Conservation (phyloP, 2,113 vertebrate species). For the Parus major region DNA sequence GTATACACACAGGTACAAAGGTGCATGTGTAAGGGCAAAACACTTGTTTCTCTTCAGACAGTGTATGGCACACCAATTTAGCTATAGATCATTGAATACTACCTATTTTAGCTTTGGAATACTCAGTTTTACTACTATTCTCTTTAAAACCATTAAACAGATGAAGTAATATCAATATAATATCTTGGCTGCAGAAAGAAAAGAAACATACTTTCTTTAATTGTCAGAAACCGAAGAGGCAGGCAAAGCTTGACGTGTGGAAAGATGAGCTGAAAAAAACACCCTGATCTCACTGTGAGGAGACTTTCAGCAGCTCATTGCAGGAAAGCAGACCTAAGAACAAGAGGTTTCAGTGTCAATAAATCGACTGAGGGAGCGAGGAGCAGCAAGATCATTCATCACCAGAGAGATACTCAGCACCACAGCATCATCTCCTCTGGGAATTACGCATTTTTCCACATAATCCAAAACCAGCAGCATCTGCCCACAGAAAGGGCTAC, state of each 20-base stretch:
- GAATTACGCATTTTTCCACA: accelerated
- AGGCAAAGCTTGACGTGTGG: background rate
- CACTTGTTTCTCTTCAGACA: background rate
- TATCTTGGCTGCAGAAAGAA: background rate
- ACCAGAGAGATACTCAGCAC: accelerated
- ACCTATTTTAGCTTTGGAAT: background rate
- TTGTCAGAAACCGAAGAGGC: background rate
- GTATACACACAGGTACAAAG: background rate
- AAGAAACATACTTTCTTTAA: background rate
- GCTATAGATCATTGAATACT: background rate
- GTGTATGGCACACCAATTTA: accelerated
- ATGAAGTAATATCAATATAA: background rate
- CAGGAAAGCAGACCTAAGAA: background rate
- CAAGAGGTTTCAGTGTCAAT: accelerated
- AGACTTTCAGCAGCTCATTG: background rate
- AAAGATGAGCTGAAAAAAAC: background rate
- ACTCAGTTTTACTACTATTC: background rate
- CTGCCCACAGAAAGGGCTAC: background rate
- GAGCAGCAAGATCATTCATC: accelerated
- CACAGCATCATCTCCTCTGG: accelerated
- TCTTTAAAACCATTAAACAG: background rate
- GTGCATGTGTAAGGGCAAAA: background rate
- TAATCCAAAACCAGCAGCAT: too few species aligned
- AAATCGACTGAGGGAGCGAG: background rate
- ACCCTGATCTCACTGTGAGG: background rate